Evolutionary conservation across 2,888 invertebrate genomes (phyloP).

Genomic region (Acanthoscelides obtectus): DNA sequence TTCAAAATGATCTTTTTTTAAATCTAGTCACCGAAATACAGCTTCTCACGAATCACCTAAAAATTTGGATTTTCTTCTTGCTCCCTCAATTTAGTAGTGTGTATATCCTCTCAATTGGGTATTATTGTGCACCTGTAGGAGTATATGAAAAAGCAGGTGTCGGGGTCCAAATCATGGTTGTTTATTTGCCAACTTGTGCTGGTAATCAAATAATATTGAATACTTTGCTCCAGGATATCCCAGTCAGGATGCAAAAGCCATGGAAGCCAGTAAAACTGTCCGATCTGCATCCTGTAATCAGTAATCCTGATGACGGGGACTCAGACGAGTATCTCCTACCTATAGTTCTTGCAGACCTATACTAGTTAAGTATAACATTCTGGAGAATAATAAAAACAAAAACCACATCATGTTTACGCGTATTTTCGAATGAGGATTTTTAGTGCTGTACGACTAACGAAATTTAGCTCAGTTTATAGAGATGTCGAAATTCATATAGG

Average conservation of each 20-base stretch:
- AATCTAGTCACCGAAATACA: too few relatives aligned
- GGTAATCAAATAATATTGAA: too few relatives aligned
- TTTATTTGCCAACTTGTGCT: too few relatives aligned
- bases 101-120: too few relatives aligned
- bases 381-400: conserved; percentile 13
- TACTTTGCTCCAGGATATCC: conserved; percentile 49
- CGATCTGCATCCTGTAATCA: conserved; percentile 54
- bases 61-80: too few relatives aligned
- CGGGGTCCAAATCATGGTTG: too few relatives aligned
- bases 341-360: conserved; percentile 52
- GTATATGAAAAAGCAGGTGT: too few relatives aligned
- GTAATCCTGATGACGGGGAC: conserved; percentile 51
- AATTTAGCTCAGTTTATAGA: neutral
- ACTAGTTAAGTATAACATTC: conserved; percentile 42
- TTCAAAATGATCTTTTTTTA: too few relatives aligned
- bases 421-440: neutral
- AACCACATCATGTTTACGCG: conserved; percentile 16
- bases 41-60: too few relatives aligned
- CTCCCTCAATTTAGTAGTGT: too few relatives aligned
- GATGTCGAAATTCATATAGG: neutral
- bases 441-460: neutral
- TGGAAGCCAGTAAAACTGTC: conserved; percentile 54
- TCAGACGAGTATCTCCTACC: conserved; percentile 58
- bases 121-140: too few relatives aligned
- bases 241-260: conserved; percentile 51